Evolutionary conservation across 2,113 vertebrate genomes (phyloP).

Genomic region (Anser brachyrhynchus): DNA sequence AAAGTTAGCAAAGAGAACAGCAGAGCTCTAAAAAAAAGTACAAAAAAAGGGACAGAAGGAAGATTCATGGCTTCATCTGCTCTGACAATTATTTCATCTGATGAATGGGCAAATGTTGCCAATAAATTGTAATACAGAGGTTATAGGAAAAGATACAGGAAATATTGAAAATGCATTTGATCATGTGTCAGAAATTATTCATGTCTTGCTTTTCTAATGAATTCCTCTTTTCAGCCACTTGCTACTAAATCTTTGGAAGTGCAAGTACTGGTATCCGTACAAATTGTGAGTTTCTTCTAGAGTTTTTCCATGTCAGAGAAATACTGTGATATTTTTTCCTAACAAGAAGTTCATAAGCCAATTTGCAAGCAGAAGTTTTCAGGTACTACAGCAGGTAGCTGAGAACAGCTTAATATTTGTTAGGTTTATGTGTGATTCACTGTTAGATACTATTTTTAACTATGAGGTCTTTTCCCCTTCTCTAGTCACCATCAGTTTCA

Average conservation of each 20-base stretch:
- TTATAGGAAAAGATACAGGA: not conserved
- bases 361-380: not conserved
- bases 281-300: not conserved
- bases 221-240: not conserved
- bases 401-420: not conserved
- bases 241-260: not conserved
- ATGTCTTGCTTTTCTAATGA: not conserved
- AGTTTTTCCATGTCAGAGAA: not conserved
- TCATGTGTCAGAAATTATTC: not conserved
- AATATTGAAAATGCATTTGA: not conserved
- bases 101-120: not conserved
- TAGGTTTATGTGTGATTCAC: not conserved
- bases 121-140: not conserved
- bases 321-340: not conserved
- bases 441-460: not conserved
- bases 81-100: not conserved
- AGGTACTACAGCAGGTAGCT: not conserved
- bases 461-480: not conserved
- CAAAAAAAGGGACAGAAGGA: not conserved
- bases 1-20: not conserved
- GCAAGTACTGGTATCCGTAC: not conserved
- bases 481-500: not conserved
- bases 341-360: not conserved
- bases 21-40: not conserved
- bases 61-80: not conserved